Evolutionary conservation across 2,797 vertebrate genomes (phyloP).

Genomic region (Pipistrellus pygmaeus): DNA sequence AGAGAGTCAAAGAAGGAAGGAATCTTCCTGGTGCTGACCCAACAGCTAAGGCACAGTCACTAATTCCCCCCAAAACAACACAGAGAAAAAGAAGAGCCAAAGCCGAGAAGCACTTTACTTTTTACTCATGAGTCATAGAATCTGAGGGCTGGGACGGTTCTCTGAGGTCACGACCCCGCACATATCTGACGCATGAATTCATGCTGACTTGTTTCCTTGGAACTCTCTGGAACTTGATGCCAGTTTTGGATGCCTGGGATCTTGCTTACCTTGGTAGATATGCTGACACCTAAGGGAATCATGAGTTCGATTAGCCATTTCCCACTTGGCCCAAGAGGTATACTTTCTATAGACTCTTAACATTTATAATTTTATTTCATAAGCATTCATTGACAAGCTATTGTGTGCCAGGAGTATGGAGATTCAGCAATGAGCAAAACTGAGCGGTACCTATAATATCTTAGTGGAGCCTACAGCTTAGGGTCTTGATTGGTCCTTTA

Average conservation of each 20-base stretch:
- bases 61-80: slow-evolving; percentile 7
- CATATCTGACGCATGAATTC: slow-evolving; percentile 43
- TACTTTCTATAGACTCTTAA: not conserved
- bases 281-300: not conserved
- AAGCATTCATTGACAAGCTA: not conserved
- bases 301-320: not conserved
- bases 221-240: slow-evolving; percentile 74
- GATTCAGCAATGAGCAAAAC: not conserved
- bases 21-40: slow-evolving; percentile 9
- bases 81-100: slow-evolving; percentile 16
- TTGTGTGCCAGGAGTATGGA: not conserved
- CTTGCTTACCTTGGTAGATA: slow-evolving; percentile 47
- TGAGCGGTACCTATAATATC: not conserved
- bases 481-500: not conserved
- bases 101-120: slow-evolving; percentile 55
- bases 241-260: not conserved
- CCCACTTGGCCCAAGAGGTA: not conserved
- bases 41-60: not conserved
- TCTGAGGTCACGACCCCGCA: slow-evolving; percentile 45
- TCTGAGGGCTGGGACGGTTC: slow-evolving; percentile 5
- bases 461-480: not conserved
- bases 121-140: slow-evolving; percentile 58
- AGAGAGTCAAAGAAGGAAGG: not conserved
- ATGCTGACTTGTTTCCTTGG: slow-evolving; percentile 55
- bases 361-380: slow-evolving; percentile 21